Evolutionary conservation across 2,797 vertebrate species (phyloP), one percentile per base, ranked within the genome.

Genomic region (Lepilemur ruficaudatus): DNA sequence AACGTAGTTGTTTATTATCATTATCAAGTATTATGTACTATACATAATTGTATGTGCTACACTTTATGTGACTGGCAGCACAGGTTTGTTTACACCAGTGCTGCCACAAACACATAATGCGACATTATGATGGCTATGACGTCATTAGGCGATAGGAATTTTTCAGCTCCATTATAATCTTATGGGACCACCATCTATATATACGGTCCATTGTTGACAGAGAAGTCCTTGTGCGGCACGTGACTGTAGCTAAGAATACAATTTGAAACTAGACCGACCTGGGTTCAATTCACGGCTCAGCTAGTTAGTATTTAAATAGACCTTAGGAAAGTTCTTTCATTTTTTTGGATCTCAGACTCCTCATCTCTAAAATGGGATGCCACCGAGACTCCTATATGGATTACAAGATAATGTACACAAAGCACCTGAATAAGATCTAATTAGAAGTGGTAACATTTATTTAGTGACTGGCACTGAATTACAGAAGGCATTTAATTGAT

Each of bases 191-290:
- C 46, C 30, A 6, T 75, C 38, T 5, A 32, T 48, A 48, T 75
- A 22, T 20, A 17, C 18, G 46, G 46, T 32, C 30, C 18, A 30
- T 48, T 7, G 9, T 48, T 75, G 46, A 75, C 46, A 18, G 32
- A 75, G 46, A 48, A 5, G 46, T 50, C 46, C 30, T 75, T 75
- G 46, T 75, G 28, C 0, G 1, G 72, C 9, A 3, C 72, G 50
- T 50, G 5, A 75, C 30, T n/a, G 17, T 3, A 96, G 41, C 80
- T 91, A 93, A 67, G 43, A 91, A 92, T 35, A 90, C 32, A 80
- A 46, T 83, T 67, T 73, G 76, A 88, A 95, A 91, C n/a, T 89
- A 91, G 76, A 72, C 11, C 84, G 91, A 79, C 46, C 32, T 48
- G 12, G 67, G 69, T 93, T 95, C 30, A 79, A 38, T 78, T 89